These are phyloP conservation scores for Byasa hedistus DNA, from an alignment of 2,888 invertebrate species.

Conservation along the genomic window DNA sequence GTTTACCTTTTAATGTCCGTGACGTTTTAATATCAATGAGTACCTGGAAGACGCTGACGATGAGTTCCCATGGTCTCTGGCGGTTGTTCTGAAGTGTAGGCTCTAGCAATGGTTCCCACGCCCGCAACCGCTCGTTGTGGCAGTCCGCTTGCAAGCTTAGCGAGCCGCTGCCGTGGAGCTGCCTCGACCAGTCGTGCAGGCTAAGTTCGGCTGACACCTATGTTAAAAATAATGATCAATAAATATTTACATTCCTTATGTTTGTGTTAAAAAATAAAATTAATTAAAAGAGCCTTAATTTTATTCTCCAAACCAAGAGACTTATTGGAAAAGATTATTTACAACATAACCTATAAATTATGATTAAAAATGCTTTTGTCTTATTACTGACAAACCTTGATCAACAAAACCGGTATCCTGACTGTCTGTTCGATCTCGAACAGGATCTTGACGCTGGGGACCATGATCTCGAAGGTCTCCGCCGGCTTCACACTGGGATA, in stretches of 20 bases:
- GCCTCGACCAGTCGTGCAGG: constrained; percentile 84
- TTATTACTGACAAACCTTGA: constrained; percentile 54
- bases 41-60: constrained; percentile 82
- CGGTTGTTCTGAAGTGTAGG: constrained; percentile 84
- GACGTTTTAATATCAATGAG: too few relatives aligned
- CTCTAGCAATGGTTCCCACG: constrained; percentile 93
- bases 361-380: too few relatives aligned
- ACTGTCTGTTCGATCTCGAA: constrained; percentile 81
- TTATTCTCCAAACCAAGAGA: too few relatives aligned
- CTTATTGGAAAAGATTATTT: too few relatives aligned
- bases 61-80: constrained; percentile 86
- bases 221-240: too few relatives aligned
- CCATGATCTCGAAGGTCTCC: constrained; percentile 74
- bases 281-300: background rate
- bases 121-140: constrained; percentile 84
- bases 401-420: constrained; percentile 60
- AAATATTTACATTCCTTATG: too few relatives aligned
- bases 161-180: constrained; percentile 69
- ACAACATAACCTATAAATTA: too few relatives aligned
- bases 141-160: constrained; percentile 74
- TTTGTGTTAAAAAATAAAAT: background rate
- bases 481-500: constrained; percentile 62
- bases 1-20: too few relatives aligned
- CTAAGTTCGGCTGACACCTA: constrained; percentile 79
- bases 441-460: constrained; percentile 81